phyloP scores from a whole-genome alignment of 2,113 vertebrate species.

The Anhinga rufa region DNA sequence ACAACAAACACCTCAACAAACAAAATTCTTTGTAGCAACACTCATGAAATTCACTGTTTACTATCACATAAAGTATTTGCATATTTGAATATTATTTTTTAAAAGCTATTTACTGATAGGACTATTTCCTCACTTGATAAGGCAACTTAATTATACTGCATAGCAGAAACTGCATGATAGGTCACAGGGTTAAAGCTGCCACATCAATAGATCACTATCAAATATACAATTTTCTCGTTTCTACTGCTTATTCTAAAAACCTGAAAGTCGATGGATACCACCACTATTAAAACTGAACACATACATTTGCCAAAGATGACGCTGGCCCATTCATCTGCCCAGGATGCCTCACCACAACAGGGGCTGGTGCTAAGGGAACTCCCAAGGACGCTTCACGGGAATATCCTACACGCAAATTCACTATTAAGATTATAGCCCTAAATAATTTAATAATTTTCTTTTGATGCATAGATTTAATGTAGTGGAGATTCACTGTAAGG shows the following conservation, averaged over 20 bases:
- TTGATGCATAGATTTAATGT: background rate
- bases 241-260: background rate
- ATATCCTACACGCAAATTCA: background rate
- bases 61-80: background rate
- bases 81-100: background rate
- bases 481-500: background rate
- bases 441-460: background rate
- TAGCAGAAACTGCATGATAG: background rate
- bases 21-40: background rate
- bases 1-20: background rate
- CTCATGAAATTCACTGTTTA: background rate
- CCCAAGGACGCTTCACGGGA: background rate
- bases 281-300: background rate
- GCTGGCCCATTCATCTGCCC: background rate
- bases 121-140: background rate
- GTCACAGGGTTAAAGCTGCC: background rate
- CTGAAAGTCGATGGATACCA: background rate
- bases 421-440: background rate
- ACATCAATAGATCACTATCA: slow-evolving; percentile 19
- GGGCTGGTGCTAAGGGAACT: background rate
- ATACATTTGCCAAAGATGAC: background rate
- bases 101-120: background rate
- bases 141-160: slow-evolving; percentile 21
- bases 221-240: slow-evolving; percentile 15
- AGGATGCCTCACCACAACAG: background rate